Base-by-base conservation (phyloP, 2,888 invertebrate genomes). In the Zele albiditarsus region DNA sequence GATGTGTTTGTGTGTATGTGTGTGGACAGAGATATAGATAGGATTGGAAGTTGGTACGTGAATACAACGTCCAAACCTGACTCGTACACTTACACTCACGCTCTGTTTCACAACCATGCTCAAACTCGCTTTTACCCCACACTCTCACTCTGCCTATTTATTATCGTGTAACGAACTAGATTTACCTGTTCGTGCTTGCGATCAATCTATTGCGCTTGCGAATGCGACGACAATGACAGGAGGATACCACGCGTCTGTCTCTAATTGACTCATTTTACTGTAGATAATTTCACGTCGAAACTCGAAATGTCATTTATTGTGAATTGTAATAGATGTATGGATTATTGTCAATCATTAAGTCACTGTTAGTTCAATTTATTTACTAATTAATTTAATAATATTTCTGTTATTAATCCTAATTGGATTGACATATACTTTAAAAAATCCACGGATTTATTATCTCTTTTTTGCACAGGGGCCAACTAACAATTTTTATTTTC, bases 111-210 rank as follows among this genome's bases (percentile, higher is more conserved):
- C 53, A 53, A 0, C 20, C 53, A 53, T 53, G 8, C n/a, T 4
- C 75, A 53, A 33, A 31, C 53, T 49, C 62, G 25, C 12, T 63
- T n/a, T 20, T 33, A 25, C 65, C 27, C 16, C 20, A 4, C 53
- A 5, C 53, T 46, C 16, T 10, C 58, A 68, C n/a, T 38, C 25
- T 42, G 28, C 60, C 71, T 75, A 72, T 78, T 75, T 75, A 78
- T 75, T 75, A 75, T 46, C 49, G 33, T 62, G 75, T 68, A 77
- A 77, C 75, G 75, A 75, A 78, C 49, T 67, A 27, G 71, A 71
- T 67, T 58, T 74, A 70, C 62, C 38, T 42, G 46, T 57, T 69
- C 49, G 38, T 75, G 42, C 71, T 71, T 71, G 53, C 67, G 31
- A 58, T 49, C 73, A 66, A 76, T 73, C 68, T 62, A 46, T 46